A percentile compares a stretch with the other conserved stretches of the same genome.
These are phyloP conservation scores for Poeciliopsis occidentalis DNA, from an alignment of 2,113 vertebrate genomes.

Conservation along the genomic window DNA sequence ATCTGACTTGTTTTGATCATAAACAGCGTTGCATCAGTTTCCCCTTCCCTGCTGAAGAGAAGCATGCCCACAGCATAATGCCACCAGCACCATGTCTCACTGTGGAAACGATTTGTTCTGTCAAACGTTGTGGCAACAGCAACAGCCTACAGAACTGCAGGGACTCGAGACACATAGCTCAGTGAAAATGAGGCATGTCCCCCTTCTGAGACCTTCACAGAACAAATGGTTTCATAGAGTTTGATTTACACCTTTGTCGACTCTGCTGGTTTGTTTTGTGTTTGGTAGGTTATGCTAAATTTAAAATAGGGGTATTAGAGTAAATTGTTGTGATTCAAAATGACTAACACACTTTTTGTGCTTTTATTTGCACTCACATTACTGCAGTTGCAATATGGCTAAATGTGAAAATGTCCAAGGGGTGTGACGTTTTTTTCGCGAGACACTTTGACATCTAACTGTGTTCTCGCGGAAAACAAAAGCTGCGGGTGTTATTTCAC, in stretches of 20 bases:
- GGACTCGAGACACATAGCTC: too few relatives aligned
- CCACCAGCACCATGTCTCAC: not conserved
- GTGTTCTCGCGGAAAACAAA: constrained; percentile 24
- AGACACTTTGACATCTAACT: constrained; percentile 17
- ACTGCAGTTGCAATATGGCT: not conserved
- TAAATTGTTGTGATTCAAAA: not conserved
- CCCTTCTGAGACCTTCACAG: not conserved
- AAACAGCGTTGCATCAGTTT: not conserved
- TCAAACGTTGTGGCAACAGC: too few relatives aligned
- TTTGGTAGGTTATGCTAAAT: not conserved
- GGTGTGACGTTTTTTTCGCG: not conserved
- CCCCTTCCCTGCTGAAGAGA: not conserved
- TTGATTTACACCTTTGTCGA: not conserved
- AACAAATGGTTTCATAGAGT: not conserved
- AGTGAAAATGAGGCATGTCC: too few relatives aligned
- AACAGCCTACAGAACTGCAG: too few relatives aligned
- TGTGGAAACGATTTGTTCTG: not conserved
- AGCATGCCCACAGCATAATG: not conserved
- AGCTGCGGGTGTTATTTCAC: constrained; percentile 52
- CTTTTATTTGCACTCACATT: not conserved
- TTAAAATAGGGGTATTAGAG: not conserved
- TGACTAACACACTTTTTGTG: not conserved
- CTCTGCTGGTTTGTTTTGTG: not conserved
- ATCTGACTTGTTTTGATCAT: too few relatives aligned
- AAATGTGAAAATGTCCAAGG: not conserved